Base-by-base conservation (phyloP, 1,140 invertebrate species). In the Cheumatopsyche charites region DNA sequence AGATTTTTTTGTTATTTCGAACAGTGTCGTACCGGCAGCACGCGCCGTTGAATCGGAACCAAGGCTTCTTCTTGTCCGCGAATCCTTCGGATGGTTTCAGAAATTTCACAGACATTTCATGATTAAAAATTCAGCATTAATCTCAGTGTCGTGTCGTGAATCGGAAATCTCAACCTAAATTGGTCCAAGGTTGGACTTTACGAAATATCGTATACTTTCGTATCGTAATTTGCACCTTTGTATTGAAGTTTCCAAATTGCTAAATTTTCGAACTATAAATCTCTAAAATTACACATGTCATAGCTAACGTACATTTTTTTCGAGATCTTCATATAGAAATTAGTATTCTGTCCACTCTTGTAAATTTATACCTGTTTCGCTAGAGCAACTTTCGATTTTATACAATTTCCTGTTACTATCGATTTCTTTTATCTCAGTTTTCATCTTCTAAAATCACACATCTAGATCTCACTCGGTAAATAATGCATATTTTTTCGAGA, bases 351-450 rank as follows among this genome's bases (percentile, higher is more conserved):
- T 17, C 9, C 15, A 52, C 19, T 52, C 47, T 1, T 11, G 9
- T n/a, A 58, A 9, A 58, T 58, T n/a, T 21, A 63, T 63, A 49
- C 63, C 13, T 36, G 67, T 69, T 61, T 69, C 47, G 12, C 67
- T 49, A 26, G 45, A 58, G 26, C 52, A 61, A 70, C 67, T 70
- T 70, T 70, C 67, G 67, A 62, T 70, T 70, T 43, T 62, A 45
- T 42, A 25, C 67, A 29, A 70, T 70, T 70, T 70, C 67, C 52
- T 70, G 49, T 61, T 42, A 62, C 36, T 58, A 67, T 67, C 42
- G 41, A 42, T 15, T 25, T 69, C 67, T 26, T 21, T 68, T 58
- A 69, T 69, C 67, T 58, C n/a, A 29, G 17, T 26, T 58, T 52
- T 36, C 49, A 69, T 58, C 23, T 58, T 58, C 19, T 36, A 69